Base-by-base conservation (phyloP, 2,797 vertebrate species). In the Morelia viridis region DNA sequence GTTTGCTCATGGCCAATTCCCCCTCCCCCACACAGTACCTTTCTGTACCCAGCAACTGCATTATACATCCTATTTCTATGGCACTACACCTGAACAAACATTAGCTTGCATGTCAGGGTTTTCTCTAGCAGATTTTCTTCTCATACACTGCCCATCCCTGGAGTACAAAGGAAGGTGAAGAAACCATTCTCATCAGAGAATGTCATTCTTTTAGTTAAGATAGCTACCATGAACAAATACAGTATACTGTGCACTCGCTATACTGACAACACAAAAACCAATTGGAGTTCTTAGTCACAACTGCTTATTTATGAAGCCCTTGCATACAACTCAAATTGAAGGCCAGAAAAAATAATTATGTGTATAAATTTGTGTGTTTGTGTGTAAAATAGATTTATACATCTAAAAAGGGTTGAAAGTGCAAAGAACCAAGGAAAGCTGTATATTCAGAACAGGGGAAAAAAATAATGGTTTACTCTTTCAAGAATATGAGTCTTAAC, bases 401-500 rank as follows among this genome's bases (percentile, higher is more conserved):
- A 19, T 80, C 76, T 80, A 46, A 80, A 80, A 80, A 53, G 31
- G 22, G 80, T 56, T 62, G 22, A 61, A 61, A 84, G 50, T 56
- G 13, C 17, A 90, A 4, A 58, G 56, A 83, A 35, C 13, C 35
- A 60, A 60, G 57, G 12, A 9, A 89, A 15, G 15, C 26, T 50
- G 56, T 57, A 87, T 53, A 50, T 15, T 41, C 26, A 28, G 26
- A 41, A 22, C 7, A 28, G 17, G 17, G 50, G 71, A n/a, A 92
- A 87, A 41, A 24, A 89, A 22, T 50, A 88, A 76, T 91, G 46
- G 76, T 93, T 88, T 92, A 62, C 26, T 94, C 84, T 88, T 94
- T 94, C 94, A 91, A 96, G 92, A 96, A 91, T 93, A 93, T 94
- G 94, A 97, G 94, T 94, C 62, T 0, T 91, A 94, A 88, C 85